A percentile compares a stretch with the other conserved stretches of the same genome.
phyloP scores from a whole-genome alignment of 2,797 vertebrate species.

The Cygnus olor region DNA sequence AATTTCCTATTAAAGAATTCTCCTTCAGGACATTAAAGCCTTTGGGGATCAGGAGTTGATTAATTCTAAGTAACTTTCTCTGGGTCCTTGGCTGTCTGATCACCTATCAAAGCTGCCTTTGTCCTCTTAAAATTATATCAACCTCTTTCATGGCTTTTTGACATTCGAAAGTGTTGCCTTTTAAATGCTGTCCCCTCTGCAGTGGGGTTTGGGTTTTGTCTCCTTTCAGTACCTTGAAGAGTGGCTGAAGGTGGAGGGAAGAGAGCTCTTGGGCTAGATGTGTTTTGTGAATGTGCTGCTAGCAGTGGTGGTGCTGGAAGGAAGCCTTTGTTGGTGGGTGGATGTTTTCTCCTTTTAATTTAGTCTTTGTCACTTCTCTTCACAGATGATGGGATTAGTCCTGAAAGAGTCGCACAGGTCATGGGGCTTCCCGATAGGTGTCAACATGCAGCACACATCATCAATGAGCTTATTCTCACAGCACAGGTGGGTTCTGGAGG shows the following conservation, averaged over 20 bases:
- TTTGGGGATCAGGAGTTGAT: constrained; percentile 75
- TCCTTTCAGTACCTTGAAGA: not conserved
- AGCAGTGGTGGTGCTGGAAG: not conserved
- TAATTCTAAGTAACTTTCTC: constrained; percentile 67
- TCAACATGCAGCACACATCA: constrained; percentile 95
- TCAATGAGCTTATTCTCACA: constrained; percentile 94
- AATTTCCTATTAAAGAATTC: constrained; percentile 18
- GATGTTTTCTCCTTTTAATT: constrained; percentile 17
- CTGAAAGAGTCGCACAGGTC: constrained; percentile 94
- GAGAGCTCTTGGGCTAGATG: constrained; percentile 10
- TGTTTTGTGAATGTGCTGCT: constrained; percentile 2
- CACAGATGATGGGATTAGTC: constrained; percentile 94
- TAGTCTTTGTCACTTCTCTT: constrained; percentile 29
- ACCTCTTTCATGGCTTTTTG: constrained; percentile 47
- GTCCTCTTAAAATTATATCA: constrained; percentile 41
- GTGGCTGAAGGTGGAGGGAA: constrained; percentile 47
- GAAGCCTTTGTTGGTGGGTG: not conserved
- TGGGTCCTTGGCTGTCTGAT: constrained; percentile 76
- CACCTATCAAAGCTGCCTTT: constrained; percentile 66
- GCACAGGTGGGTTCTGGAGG: constrained; percentile 86
- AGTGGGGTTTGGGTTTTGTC: not conserved
- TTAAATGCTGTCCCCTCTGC: constrained; percentile 1
- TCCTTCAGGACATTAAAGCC: constrained; percentile 59
- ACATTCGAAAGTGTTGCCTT: constrained; percentile 10
- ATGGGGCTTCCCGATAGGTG: constrained; percentile 96